A percentile compares a stretch with the other conserved stretches of the same genome.
Evolutionary conservation across 2,797 vertebrate species (phyloP).

Genomic region (Zalophus californianus): DNA sequence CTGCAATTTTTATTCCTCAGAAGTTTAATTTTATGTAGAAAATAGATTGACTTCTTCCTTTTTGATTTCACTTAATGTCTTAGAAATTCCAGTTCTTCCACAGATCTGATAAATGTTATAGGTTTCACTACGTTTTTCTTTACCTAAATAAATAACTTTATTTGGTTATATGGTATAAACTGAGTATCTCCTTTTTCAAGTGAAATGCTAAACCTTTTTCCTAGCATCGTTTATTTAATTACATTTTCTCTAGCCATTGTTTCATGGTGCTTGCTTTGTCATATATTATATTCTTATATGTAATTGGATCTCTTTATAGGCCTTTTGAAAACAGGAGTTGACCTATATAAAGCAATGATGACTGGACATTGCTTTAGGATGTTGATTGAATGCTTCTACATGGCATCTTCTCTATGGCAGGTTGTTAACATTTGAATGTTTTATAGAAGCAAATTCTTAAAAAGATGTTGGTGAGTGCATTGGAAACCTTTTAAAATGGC

Average conservation of each 20-base stretch:
- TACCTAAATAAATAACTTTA: neutral
- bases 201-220: neutral
- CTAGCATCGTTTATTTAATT: neutral
- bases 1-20: neutral
- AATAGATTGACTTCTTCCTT: neutral
- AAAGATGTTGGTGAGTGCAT: conserved; percentile 77
- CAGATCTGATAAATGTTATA: neutral
- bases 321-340: conserved; percentile 50
- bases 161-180: neutral
- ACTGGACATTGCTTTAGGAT: neutral
- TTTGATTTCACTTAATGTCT: neutral
- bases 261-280: conserved; percentile 27
- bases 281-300: neutral
- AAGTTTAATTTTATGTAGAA: neutral
- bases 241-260: neutral
- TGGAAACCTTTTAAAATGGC: conserved; percentile 84
- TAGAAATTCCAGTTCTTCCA: neutral
- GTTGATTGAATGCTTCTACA: conserved; percentile 50
- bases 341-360: conserved; percentile 53
- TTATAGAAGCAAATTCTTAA: conserved; percentile 80
- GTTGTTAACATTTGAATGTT: conserved; percentile 83
- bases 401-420: conserved; percentile 51
- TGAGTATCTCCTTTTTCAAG: neutral
- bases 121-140: neutral
- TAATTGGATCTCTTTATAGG: conserved; percentile 42